A percentile compares a stretch with the other conserved stretches of the same genome.
Conservation (phyloP, 2,797 vertebrate species). For the Eidolon dupreanum region DNA sequence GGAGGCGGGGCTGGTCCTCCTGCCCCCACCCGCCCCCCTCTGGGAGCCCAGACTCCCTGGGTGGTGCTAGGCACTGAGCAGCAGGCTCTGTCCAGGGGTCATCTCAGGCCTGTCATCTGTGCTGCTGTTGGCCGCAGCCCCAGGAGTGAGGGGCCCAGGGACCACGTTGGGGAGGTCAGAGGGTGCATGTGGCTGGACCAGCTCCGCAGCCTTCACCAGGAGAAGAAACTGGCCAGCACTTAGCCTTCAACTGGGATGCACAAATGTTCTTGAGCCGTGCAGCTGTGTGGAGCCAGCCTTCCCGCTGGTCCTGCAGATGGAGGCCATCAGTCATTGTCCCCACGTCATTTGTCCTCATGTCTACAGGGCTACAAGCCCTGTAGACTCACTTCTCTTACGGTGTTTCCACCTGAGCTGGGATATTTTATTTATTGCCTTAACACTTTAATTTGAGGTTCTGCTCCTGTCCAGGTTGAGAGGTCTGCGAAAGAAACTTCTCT, state of each 20-base stretch:
- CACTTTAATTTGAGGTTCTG: slow-evolving; percentile 47
- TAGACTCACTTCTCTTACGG: not conserved
- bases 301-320: not conserved
- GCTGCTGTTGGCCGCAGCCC: not conserved
- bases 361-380: slow-evolving; percentile 21
- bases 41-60: not conserved
- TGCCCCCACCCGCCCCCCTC: fast-evolving
- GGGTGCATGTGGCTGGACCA: not conserved
- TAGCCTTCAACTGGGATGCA: slow-evolving; percentile 34
- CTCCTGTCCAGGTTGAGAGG: not conserved
- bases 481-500: not conserved
- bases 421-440: slow-evolving; percentile 79
- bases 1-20: not conserved
- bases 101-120: not conserved
- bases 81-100: not conserved
- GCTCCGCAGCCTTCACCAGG: not conserved
- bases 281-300: not conserved
- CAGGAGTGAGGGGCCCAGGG: not conserved
- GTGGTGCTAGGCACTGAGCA: not conserved
- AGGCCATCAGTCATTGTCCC: not conserved
- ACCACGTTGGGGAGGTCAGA: not conserved
- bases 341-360: slow-evolving; percentile 31
- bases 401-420: slow-evolving; percentile 53
- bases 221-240: not conserved
- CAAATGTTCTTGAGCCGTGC: slow-evolving; percentile 3